A percentile compares a stretch with the other conserved stretches of the same genome.
Conservation (phyloP, 2,113 vertebrate species). For the Phylloscopus whistleri region DNA sequence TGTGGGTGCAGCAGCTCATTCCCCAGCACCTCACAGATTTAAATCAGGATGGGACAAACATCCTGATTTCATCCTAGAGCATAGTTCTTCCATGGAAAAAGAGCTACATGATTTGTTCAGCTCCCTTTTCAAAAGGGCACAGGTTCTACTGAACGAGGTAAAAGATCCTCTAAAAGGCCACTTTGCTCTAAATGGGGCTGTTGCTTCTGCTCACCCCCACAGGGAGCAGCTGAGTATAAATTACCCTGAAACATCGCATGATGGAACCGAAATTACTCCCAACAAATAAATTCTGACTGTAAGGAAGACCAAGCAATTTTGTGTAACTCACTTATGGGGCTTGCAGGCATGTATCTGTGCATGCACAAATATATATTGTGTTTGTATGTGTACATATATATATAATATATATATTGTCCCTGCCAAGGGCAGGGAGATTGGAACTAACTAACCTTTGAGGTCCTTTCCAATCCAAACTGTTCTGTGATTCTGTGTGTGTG, state of each 20-base stretch:
- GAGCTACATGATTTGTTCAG: neutral
- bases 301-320: neutral
- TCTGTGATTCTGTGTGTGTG: neutral
- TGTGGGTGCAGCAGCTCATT: rapidly evolving
- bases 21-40: neutral
- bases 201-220: neutral
- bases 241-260: neutral
- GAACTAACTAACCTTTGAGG: neutral
- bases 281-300: neutral
- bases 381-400: rapidly evolving
- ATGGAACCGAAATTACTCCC: neutral
- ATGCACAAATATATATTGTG: neutral
- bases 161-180: neutral
- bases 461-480: neutral
- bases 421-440: neutral
- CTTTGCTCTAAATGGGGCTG: neutral
- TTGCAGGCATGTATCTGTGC: neutral
- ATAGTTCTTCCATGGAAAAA: neutral
- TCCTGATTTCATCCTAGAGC: neutral
- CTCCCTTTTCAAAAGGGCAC: neutral
- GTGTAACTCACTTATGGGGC: neutral
- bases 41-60: neutral
- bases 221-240: neutral
- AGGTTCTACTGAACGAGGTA: neutral
- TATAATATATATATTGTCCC: neutral